These are phyloP conservation scores for Chloropsis hardwickii DNA, from an alignment of 2,113 vertebrate species.

Conservation along the genomic window DNA sequence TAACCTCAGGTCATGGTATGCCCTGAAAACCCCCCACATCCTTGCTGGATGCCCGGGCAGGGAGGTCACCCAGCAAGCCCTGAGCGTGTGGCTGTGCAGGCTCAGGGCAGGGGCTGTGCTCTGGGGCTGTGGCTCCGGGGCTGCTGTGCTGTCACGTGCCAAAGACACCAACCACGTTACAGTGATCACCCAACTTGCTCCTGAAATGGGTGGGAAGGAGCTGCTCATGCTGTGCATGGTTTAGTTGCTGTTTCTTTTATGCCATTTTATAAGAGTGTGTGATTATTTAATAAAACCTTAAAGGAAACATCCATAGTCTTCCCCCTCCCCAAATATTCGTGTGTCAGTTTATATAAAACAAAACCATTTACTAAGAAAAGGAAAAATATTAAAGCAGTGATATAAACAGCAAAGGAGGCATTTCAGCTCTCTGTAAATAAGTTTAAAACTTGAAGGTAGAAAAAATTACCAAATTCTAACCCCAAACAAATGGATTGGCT, in stretches of 20 bases:
- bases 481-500: not conserved
- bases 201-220: not conserved
- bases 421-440: not conserved
- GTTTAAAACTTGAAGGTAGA: not conserved
- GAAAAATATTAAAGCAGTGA: not conserved
- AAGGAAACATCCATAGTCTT: not conserved
- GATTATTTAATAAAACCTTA: not conserved
- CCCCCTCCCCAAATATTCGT: not conserved
- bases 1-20: not conserved
- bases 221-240: not conserved
- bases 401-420: not conserved
- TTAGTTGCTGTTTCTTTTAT: not conserved
- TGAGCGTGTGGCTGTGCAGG: rapidly evolving
- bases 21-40: rapidly evolving
- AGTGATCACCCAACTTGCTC: not conserved
- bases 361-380: not conserved
- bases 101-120: not conserved
- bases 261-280: not conserved
- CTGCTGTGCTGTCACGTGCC: not conserved
- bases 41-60: not conserved
- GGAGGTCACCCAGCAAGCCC: not conserved
- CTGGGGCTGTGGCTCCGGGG: not conserved
- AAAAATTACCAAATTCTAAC: not conserved
- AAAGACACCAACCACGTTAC: not conserved
- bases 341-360: not conserved